Evolutionary conservation across 2,797 vertebrate species (phyloP).

Genomic region (Oophaga sylvatica): DNA sequence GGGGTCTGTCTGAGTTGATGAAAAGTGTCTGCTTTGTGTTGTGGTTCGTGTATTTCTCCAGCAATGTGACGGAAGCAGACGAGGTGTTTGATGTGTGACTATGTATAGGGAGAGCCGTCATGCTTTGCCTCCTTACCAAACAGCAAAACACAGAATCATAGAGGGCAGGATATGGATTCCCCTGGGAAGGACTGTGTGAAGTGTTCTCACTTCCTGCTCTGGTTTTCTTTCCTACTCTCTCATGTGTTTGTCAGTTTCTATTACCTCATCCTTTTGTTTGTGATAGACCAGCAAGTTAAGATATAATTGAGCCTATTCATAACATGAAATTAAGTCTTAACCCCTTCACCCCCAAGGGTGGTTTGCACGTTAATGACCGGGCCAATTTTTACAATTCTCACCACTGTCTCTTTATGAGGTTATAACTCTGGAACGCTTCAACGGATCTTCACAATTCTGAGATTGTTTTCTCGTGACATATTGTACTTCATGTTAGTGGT

Average conservation of each 20-base stretch:
- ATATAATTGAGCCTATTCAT: conserved; percentile 23
- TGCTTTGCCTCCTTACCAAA: conserved; percentile 15
- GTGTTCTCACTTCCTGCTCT: conserved; percentile 47
- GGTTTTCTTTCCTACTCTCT: conserved; percentile 29
- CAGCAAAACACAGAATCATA: conserved; percentile 26
- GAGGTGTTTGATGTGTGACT: conserved; percentile 44
- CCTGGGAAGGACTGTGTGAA: conserved; percentile 31
- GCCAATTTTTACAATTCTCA: no score
- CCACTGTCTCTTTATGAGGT: no score
- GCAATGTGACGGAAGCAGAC: conserved; percentile 8
- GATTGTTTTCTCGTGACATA: no score
- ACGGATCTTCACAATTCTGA: no score
- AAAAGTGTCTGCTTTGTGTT: conserved; percentile 13
- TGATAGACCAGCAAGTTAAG: background rate
- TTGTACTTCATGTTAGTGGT: no score
- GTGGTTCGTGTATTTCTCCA: conserved; percentile 24
- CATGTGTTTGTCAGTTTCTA: conserved; percentile 25
- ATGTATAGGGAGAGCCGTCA: conserved; percentile 29
- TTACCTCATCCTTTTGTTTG: conserved; percentile 34
- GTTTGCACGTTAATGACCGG: no score
- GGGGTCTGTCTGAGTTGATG: background rate
- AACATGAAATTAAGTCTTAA: background rate
- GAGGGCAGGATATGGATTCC: conserved; percentile 49
- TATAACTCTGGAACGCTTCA: no score
- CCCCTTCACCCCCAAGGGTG: no score